Evolutionary conservation across 2,888 invertebrate genomes (phyloP), one percentile per base, ranked within the genome.

Genomic region (Brachylomia viminalis): DNA sequence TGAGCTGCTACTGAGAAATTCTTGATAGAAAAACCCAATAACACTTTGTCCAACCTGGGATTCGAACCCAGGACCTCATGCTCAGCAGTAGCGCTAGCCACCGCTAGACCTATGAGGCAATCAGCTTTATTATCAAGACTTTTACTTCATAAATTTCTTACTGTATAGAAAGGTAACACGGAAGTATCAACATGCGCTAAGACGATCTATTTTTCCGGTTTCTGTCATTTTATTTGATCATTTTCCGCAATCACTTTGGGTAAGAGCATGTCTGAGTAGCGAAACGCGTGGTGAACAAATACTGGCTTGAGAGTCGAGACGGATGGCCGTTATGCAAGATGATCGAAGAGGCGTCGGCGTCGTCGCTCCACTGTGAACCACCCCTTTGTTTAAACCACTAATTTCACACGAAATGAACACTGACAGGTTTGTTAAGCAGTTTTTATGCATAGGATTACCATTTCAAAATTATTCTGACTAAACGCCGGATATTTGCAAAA

Each of bases 231-330:
- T 91, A 90, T 92, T 91, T 87, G 89, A 75, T 86, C 89, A 90
- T 93, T 94, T 93, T 90, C 93, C 89, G 92, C 93, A 92, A 93
- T 93, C 92, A 90, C 90, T 93, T 94, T 93, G 86, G 91, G 93
- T 91, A 93, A 94, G 90, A 93, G 90, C 91, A 93, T 93, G 90
- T 92, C 92, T 89, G 85, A 86, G 88, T 94, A 93, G 90, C 86
- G 91, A 93, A 93, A 93, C 80, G 85, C 77, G 90, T 87, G 88
- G 88, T 93, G 91, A 91, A 90, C 91, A 92, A 92, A 91, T 84
- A 87, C 81, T 86, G 75, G 70, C 42, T 77, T 73, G 77, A 76
- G 72, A 72, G 71, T 77, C 75, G 77, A 76, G 72, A 72, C 72
- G 64, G 78, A 73, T 72, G 77, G 76, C 61, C 58, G 86, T 94